These are phyloP conservation scores for Drosophila rhopaloa DNA, from an alignment of 1,140 invertebrate species.

Conservation along the genomic window DNA sequence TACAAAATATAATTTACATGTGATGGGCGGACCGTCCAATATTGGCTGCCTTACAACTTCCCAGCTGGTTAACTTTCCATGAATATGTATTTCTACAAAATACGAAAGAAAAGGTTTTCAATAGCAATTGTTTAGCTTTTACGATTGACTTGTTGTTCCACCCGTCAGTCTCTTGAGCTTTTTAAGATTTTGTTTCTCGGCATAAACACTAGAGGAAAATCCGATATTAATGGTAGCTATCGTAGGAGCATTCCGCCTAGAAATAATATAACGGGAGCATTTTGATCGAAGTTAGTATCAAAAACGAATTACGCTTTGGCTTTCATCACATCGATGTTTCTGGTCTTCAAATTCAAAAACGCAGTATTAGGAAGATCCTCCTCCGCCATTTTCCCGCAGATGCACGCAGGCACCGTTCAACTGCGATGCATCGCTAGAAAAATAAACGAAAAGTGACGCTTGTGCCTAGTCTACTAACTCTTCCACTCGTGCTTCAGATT, in stretches of 20 bases:
- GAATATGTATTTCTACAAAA: constrained; percentile 78
- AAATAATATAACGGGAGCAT: constrained; percentile 61
- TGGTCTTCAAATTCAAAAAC: constrained; percentile 12
- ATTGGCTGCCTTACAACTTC: not conserved
- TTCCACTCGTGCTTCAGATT: constrained; percentile 13
- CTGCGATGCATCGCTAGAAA: constrained; percentile 73
- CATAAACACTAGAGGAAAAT: constrained; percentile 33
- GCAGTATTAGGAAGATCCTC: not conserved
- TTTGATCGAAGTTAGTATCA: constrained; percentile 52
- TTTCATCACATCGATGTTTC: constrained; percentile 10
- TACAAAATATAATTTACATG: constrained; percentile 51
- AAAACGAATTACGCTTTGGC: constrained; percentile 62
- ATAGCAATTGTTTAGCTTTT: constrained; percentile 44
- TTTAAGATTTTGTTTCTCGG: constrained; percentile 3
- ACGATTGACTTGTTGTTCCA: constrained; percentile 20
- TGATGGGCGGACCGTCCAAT: not conserved
- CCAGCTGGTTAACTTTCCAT: constrained; percentile 9
- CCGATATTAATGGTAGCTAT: constrained; percentile 41
- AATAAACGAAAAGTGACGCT: constrained; percentile 61
- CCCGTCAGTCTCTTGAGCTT: constrained; percentile 4
- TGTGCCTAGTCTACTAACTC: constrained; percentile 27
- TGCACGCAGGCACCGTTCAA: constrained; percentile 80
- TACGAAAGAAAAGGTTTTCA: constrained; percentile 58
- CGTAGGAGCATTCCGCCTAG: constrained; percentile 40
- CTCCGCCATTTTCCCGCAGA: constrained; percentile 27